phyloP scores from a whole-genome alignment of 2,888 invertebrate genomes.

The Deilephila porcellus region DNA sequence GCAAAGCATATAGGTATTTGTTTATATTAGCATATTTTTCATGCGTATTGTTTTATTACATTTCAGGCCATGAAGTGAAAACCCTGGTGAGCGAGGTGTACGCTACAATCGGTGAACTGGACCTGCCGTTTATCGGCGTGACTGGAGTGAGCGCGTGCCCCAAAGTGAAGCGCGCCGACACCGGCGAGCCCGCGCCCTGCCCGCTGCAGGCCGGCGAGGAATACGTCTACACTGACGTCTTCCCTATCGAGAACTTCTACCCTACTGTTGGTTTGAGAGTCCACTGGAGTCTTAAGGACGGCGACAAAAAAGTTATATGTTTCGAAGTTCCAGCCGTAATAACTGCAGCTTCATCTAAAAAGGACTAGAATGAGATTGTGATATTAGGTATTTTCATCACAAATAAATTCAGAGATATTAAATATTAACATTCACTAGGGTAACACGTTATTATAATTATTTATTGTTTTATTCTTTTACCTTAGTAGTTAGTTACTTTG shows the following conservation, averaged over 20 bases:
- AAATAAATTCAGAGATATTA: too few relatives aligned
- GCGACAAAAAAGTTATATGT: constrained; percentile 81
- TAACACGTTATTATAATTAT: too few relatives aligned
- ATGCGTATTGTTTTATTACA: background rate
- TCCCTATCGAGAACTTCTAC: constrained; percentile 78
- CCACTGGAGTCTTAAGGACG: constrained; percentile 85
- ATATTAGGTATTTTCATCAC: background rate
- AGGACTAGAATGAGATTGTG: background rate
- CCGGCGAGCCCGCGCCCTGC: constrained; percentile 83
- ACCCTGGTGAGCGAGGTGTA: constrained; percentile 84
- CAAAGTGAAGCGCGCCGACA: constrained; percentile 61
- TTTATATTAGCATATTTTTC: too few relatives aligned
- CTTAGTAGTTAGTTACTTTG: too few relatives aligned
- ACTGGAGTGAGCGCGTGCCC: constrained; percentile 87
- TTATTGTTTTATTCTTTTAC: too few relatives aligned
- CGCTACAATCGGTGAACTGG: constrained; percentile 78
- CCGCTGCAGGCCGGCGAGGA: constrained; percentile 86
- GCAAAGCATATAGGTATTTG: too few relatives aligned
- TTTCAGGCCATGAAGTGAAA: constrained; percentile 62
- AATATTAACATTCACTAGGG: too few relatives aligned
- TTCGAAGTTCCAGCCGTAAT: constrained; percentile 86
- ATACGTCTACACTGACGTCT: constrained; percentile 87
- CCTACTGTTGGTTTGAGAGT: constrained; percentile 81
- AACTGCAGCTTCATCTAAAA: constrained; percentile 30
- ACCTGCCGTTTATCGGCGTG: constrained; percentile 89